These are phyloP conservation scores for Oligia fasciuncula DNA, from an alignment of 2,888 invertebrate genomes.

Conservation along the genomic window DNA sequence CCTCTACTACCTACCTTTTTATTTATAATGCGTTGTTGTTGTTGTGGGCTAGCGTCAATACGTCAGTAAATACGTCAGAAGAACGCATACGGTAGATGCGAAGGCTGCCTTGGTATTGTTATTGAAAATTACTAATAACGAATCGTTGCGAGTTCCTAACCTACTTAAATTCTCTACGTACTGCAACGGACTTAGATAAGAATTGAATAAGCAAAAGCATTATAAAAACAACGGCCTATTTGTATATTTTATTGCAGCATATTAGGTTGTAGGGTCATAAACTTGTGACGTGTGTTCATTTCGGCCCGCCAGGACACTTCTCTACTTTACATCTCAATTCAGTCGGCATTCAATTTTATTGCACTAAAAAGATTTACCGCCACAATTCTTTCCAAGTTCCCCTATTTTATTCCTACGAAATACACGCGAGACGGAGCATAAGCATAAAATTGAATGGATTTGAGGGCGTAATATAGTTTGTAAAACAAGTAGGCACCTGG, in stretches of 20 bases:
- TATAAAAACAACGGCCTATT: constrained; percentile 36
- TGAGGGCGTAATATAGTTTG: constrained; percentile 44
- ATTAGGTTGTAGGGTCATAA: constrained; percentile 69
- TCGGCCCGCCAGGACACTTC: constrained; percentile 49
- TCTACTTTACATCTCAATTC: constrained; percentile 74
- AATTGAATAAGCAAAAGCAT: constrained; percentile 17
- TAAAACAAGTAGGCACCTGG: constrained; percentile 39
- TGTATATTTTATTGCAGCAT: constrained; percentile 60
- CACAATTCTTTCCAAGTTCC: constrained; percentile 60
- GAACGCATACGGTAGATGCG: constrained; percentile 1
- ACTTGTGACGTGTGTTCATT: constrained; percentile 70
- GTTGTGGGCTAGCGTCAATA: too few species aligned
- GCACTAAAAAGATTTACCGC: constrained; percentile 73
- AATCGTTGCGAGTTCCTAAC: neutral
- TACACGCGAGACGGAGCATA: constrained; percentile 30
- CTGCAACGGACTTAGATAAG: neutral
- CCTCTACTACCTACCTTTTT: neutral
- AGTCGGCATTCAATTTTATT: constrained; percentile 74
- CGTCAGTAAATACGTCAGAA: constrained; percentile 13
- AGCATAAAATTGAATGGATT: constrained; percentile 61
- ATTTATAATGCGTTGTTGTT: neutral
- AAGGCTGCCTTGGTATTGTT: neutral
- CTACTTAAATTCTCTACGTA: neutral
- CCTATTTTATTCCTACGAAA: constrained; percentile 54
- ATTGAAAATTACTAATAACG: neutral